A percentile compares a stretch with the other conserved stretches of the same genome.
These are phyloP conservation scores for Drosophila demipolita DNA, from an alignment of 2,888 invertebrate species.

Conservation along the genomic window DNA sequence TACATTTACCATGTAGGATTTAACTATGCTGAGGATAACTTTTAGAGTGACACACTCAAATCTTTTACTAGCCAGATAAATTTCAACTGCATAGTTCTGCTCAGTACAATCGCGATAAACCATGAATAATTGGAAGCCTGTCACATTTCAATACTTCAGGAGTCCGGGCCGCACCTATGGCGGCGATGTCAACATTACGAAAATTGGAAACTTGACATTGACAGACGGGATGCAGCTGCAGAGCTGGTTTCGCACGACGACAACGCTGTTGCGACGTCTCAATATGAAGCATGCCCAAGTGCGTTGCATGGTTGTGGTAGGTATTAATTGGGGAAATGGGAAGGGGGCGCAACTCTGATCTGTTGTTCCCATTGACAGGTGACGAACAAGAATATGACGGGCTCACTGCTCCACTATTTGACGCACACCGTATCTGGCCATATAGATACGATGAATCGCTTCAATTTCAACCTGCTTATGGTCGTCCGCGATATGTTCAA, in stretches of 20 bases:
- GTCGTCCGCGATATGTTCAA: conserved; percentile 88
- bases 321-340: conserved; percentile 18
- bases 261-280: conserved; percentile 84
- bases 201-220: conserved; percentile 86
- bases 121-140: no score
- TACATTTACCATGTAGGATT: background rate
- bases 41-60: background rate
- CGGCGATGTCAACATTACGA: conserved; percentile 85
- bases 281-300: conserved; percentile 87
- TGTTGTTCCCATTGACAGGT: conserved; percentile 72
- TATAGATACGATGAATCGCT: conserved; percentile 88
- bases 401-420: conserved; percentile 86
- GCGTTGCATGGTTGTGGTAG: conserved; percentile 87
- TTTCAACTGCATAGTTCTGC: background rate
- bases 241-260: conserved; percentile 76
- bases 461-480: conserved; percentile 87
- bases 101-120: background rate
- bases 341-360: background rate
- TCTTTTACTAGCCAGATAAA: background rate
- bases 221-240: conserved; percentile 73
- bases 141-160: conserved; percentile 55
- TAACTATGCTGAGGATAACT: background rate
- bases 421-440: conserved; percentile 86
- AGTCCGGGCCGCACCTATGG: conserved; percentile 87
- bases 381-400: conserved; percentile 84